phyloP scores from a whole-genome alignment of 2,113 vertebrate genomes.

The Cairina moschata region DNA sequence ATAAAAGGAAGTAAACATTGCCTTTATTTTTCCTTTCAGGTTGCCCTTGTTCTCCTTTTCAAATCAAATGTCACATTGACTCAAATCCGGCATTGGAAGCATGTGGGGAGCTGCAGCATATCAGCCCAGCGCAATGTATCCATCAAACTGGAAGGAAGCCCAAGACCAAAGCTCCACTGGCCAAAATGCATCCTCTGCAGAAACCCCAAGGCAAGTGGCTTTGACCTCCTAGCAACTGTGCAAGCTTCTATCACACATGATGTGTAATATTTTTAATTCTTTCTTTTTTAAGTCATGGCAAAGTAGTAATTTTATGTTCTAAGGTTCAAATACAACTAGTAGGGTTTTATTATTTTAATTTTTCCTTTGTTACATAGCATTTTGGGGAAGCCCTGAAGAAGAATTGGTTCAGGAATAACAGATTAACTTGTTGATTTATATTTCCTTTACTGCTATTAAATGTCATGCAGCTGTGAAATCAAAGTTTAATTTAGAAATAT shows the following conservation, averaged over 20 bases:
- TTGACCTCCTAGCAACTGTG: neutral
- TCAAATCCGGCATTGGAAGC: slow-evolving; percentile 67
- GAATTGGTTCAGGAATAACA: neutral
- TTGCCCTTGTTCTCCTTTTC: slow-evolving; percentile 74
- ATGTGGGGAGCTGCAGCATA: slow-evolving; percentile 46
- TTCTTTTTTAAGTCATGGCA: neutral
- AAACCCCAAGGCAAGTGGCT: slow-evolving; percentile 85
- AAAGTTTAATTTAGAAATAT: neutral
- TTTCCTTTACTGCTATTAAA: neutral
- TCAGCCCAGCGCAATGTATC: slow-evolving; percentile 75
- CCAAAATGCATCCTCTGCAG: slow-evolving; percentile 76
- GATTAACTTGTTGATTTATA: neutral
- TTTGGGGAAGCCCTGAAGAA: neutral
- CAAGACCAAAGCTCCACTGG: slow-evolving; percentile 70
- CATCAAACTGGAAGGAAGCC: slow-evolving; percentile 76
- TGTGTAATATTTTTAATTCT: neutral
- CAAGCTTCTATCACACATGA: accelerated
- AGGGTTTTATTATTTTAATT: neutral
- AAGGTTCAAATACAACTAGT: neutral
- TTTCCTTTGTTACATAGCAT: neutral
- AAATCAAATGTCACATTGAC: slow-evolving; percentile 77
- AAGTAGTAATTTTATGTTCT: neutral
- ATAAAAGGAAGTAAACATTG: neutral
- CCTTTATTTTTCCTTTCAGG: slow-evolving; percentile 60
- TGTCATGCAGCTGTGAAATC: neutral